A percentile compares a stretch with the other conserved stretches of the same genome.
These are phyloP conservation scores for Rhabdophis nuchalis DNA, from an alignment of 2,797 vertebrate species.

Conservation along the genomic window DNA sequence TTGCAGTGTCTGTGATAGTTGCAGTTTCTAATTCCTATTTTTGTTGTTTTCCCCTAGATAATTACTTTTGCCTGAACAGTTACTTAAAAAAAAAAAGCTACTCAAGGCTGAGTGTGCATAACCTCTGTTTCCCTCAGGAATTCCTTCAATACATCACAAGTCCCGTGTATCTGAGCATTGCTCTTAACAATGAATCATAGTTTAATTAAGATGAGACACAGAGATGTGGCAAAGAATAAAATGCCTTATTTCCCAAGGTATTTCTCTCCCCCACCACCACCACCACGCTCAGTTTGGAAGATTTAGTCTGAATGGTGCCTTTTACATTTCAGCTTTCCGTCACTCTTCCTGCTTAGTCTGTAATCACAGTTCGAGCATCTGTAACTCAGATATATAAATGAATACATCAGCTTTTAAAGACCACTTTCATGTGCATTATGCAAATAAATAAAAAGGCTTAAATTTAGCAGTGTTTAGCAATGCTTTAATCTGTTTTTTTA, in stretches of 20 bases:
- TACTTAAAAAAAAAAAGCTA: not conserved
- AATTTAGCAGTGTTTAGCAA: not conserved
- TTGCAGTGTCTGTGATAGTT: not conserved
- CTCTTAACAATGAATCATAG: conserved; percentile 54
- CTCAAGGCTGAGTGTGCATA: not conserved
- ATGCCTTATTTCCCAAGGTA: conserved; percentile 46
- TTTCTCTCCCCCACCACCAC: fast-evolving
- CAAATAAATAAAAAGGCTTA: not conserved
- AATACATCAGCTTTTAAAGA: not conserved
- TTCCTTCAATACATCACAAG: not conserved
- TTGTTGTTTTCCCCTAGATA: not conserved
- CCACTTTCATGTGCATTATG: not conserved
- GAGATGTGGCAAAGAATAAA: conserved; percentile 51
- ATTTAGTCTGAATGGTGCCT: not conserved
- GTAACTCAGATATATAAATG: not conserved
- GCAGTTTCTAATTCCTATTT: not conserved
- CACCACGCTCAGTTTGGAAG: conserved; percentile 5
- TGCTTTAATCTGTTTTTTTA: not conserved
- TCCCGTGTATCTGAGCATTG: conserved; percentile 33
- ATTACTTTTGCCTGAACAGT: not conserved
- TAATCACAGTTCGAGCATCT: not conserved
- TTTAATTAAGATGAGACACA: conserved; percentile 60
- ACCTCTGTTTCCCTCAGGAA: not conserved
- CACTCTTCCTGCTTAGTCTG: not conserved
- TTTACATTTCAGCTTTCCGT: not conserved